Base-by-base conservation (phyloP, 2,888 invertebrate species). In the Creontiades dilutus region DNA sequence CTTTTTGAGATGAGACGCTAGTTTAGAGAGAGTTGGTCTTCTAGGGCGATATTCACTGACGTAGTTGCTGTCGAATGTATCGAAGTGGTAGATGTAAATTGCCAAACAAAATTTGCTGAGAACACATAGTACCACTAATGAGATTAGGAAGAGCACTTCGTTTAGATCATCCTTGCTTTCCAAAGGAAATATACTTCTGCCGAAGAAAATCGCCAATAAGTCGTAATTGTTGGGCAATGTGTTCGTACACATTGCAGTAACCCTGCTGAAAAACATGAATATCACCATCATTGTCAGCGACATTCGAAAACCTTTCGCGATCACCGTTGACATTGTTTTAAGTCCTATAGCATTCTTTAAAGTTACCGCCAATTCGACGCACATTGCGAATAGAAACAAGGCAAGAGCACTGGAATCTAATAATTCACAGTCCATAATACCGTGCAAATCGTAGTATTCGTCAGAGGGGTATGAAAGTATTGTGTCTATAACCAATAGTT, bases 61-160 rank as follows among this genome's bases (percentile, higher is more conserved):
- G 23, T 23, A 68, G 68, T 68, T 23, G 23, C 13, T 19, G 27
- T 68, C 68, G 11, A 27, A 68, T 7, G 19, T 23, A 19, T 68
- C 68, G 7, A 68, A 27, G 27, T 68, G 23, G 19, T 68, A 68
- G 3, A 68, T 23, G 27, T 23, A 68, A 68, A 68, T 68, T 2
- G 68, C 68, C 23, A 68, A 19, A 13, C 68, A 68, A 68, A 68
- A 68, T 68, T 68, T 68, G 12, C 68, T 23, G 68, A 27, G 11
- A 27, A 68, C 23, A 7, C 68, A 68, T 7, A 27, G 19, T 9
- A 68, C 23, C 13, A 19, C 23, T 19, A 68, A 23, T 5, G 19
- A 23, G 19, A 68, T 11, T 12, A 68, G 12, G n/a, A 68, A 11
- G 68, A 68, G 23, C 0, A 23, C 0, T 19, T 23, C 12, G 68